Evolutionary conservation across 1,140 invertebrate species (phyloP).

Genomic region (Anastrepha obliqua): DNA sequence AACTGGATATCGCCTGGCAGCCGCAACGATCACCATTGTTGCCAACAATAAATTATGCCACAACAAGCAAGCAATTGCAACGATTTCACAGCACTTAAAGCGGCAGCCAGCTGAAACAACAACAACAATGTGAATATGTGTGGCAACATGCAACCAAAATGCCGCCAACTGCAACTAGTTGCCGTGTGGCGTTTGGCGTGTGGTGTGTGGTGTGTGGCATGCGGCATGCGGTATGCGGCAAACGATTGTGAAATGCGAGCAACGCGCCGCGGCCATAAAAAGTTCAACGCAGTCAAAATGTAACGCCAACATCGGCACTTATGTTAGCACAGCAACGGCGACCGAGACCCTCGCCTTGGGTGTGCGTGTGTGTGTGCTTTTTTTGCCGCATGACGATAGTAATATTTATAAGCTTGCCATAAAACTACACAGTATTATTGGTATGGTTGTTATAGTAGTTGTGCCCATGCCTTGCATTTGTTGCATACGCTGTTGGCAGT

Average conservation of each 20-base stretch:
- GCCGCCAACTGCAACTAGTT: slow-evolving; percentile 40
- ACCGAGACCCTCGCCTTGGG: slow-evolving; percentile 27
- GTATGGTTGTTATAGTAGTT: neutral
- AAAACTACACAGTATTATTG: neutral
- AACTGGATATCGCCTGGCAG: slow-evolving; percentile 50
- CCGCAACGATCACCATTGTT: slow-evolving; percentile 24
- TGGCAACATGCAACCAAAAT: slow-evolving; percentile 47
- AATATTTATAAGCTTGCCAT: neutral
- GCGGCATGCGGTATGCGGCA: slow-evolving; percentile 21
- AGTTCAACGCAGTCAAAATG: slow-evolving; percentile 53
- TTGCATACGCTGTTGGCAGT: slow-evolving; percentile 1
- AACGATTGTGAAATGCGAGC: slow-evolving; percentile 26
- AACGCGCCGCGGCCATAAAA: slow-evolving; percentile 17
- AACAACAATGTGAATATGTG: neutral
- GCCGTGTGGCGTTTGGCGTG: neutral
- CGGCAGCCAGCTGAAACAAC: too few relatives aligned
- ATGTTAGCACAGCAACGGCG: neutral
- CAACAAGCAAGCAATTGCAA: slow-evolving; percentile 43
- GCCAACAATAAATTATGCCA: slow-evolving; percentile 51
- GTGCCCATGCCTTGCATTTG: neutral
- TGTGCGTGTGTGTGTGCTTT: neutral
- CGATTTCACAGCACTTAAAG: slow-evolving; percentile 40
- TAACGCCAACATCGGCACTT: neutral
- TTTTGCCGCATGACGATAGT: neutral
- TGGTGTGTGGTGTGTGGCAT: slow-evolving; percentile 15